phyloP scores from a whole-genome alignment of 2,797 vertebrate species.

The Gymnothorax javanicus region DNA sequence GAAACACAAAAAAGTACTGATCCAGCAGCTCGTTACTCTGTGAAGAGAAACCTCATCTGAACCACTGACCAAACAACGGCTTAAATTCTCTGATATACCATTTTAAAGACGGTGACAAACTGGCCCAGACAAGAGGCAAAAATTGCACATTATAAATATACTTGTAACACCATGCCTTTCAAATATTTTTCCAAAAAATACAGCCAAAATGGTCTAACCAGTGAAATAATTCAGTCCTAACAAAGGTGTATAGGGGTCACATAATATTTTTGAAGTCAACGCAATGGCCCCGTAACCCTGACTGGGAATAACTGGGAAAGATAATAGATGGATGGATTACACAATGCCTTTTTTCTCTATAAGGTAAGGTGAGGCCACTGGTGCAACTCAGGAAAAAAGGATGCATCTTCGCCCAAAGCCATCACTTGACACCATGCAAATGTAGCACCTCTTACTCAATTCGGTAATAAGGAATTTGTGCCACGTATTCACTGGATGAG shows the following conservation, averaged over 20 bases:
- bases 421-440: neutral
- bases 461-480: neutral
- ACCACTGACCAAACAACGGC: neutral
- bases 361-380: neutral
- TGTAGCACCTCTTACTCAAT: slow-evolving; percentile 20
- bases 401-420: neutral
- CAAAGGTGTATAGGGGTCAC: neutral
- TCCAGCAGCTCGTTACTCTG: neutral
- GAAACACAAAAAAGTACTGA: neutral
- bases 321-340: neutral
- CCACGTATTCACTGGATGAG: neutral
- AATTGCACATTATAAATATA: neutral
- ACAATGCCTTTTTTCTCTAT: neutral
- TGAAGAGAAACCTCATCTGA: neutral
- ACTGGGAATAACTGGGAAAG: too few species aligned
- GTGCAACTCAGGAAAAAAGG: neutral
- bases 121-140: neutral
- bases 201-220: neutral
- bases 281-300: neutral
- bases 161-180: neutral
- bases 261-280: neutral
- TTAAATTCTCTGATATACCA: neutral
- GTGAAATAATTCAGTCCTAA: neutral
- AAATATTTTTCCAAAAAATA: too few species aligned
- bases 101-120: neutral